Evolutionary conservation across 2,797 vertebrate species (phyloP).

Genomic region (Parambassis ranga): DNA sequence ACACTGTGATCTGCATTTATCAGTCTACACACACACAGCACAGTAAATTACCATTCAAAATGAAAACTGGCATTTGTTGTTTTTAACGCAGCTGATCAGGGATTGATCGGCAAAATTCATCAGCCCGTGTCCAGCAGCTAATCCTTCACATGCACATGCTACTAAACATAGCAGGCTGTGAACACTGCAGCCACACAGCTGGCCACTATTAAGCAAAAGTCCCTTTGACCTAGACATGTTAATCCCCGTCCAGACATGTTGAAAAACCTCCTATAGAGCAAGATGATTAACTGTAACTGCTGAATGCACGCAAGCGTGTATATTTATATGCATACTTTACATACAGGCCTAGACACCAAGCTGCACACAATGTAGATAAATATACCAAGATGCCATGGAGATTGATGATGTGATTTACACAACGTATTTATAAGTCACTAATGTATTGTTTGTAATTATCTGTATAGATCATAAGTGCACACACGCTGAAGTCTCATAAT

Average conservation of each 20-base stretch:
- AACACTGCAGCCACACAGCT: constrained; percentile 57
- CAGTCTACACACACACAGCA: neutral
- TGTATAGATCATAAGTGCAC: neutral
- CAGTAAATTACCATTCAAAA: neutral
- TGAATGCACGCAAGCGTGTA: neutral
- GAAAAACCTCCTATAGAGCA: constrained; percentile 55
- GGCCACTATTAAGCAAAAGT: constrained; percentile 60
- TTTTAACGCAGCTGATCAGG: neutral
- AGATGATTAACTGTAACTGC: constrained; percentile 55
- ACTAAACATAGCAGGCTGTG: constrained; percentile 12
- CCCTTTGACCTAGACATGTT: constrained; percentile 76
- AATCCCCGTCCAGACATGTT: constrained; percentile 76
- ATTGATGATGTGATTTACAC: constrained; percentile 8
- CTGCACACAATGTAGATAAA: neutral
- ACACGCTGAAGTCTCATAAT: neutral
- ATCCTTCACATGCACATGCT: constrained; percentile 15
- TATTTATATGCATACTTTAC: neutral
- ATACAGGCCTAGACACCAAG: no score
- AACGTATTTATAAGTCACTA: neutral
- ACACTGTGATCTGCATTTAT: constrained; percentile 20
- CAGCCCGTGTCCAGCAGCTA: neutral
- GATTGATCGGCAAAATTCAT: neutral
- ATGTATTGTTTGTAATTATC: constrained; percentile 13
- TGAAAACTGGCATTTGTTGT: neutral
- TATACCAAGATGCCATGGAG: neutral